Conservation (phyloP, 2,797 vertebrate genomes). For the Crossoptilon crossoptilon region DNA sequence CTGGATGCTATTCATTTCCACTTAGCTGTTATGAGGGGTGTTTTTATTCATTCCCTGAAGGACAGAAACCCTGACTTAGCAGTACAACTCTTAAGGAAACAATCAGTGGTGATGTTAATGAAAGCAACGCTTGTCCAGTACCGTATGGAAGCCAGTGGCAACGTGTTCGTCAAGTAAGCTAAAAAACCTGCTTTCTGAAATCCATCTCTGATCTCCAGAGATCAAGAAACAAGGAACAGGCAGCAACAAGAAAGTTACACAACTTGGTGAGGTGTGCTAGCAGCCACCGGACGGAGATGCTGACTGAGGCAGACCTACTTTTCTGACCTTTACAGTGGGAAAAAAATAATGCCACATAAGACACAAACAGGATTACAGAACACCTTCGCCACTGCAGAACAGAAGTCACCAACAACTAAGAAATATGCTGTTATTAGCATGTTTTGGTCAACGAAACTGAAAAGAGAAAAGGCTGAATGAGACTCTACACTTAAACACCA, state of each 20-base stretch:
- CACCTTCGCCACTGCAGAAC: neutral
- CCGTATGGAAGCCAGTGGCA: neutral
- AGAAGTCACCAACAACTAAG: neutral
- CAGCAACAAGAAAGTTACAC: neutral
- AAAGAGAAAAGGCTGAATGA: constrained; percentile 14
- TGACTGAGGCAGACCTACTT: constrained; percentile 28
- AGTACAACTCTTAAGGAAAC: neutral
- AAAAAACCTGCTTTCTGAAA: constrained; percentile 7
- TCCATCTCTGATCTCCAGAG: neutral
- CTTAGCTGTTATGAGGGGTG: neutral
- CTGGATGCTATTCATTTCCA: neutral
- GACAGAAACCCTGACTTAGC: neutral
- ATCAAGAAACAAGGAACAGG: neutral
- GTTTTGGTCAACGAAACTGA: constrained; percentile 9
- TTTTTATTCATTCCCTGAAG: neutral
- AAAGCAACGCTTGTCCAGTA: neutral
- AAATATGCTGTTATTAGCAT: neutral
- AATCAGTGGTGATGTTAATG: neutral
- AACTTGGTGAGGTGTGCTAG: neutral
- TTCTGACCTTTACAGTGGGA: neutral
- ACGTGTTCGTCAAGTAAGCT: neutral
- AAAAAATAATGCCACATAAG: neutral
- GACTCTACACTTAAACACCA: neutral
- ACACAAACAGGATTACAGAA: neutral
- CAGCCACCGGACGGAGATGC: neutral